Evolutionary conservation across 2,888 invertebrate genomes (phyloP), one percentile per base, ranked within the genome.

Genomic region (Steromphala cineraria): DNA sequence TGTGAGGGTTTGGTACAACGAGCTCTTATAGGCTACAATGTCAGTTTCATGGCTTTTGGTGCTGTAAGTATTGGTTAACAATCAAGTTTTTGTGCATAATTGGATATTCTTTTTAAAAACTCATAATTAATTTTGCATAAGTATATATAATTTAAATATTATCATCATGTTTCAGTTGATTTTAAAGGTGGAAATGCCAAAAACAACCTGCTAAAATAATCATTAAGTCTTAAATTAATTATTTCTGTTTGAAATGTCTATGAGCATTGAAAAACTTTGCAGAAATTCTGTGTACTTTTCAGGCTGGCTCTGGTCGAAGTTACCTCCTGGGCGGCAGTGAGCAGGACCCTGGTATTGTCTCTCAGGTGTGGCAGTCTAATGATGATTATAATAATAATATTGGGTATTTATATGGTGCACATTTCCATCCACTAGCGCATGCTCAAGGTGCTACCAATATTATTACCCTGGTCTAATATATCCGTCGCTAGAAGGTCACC

Each of bases 301-400:
- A 92, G 92, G 89, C 89, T 56, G 91, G 90, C 4, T 86, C 90
- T 24, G 92, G 92, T 8, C 92, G 92, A 82, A 91, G 88, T 76
- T 88, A 90, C 83, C 80, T 92, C 76, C 88, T 92, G 90, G 78
- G 85, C 15, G 92, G 92, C 1, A 87, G 85, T 79, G 90, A 90
- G 15, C 86, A 89, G 28, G 91, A 92, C 56, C 90, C 91, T 21
- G 92, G 92, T 24, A 88, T 92, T 62, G 85, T 89, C 17, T 90
- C 90, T 31, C 84, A 87, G 86, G 92, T 92, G 84, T 86, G 89
- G 10, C 46, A 10, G 10, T 46, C 46, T 46, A 46, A n/a, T n/a
- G n/a, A n/a, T n/a, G 36, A 36, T 36, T 36, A n/a, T n/a, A n/a
- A n/a, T n/a, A n/a, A n/a, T n/a, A n/a, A n/a, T n/a, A n/a, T n/a